These are phyloP conservation scores for Drosophila jambulina DNA, from an alignment of 1,140 invertebrate species.

Conservation along the genomic window DNA sequence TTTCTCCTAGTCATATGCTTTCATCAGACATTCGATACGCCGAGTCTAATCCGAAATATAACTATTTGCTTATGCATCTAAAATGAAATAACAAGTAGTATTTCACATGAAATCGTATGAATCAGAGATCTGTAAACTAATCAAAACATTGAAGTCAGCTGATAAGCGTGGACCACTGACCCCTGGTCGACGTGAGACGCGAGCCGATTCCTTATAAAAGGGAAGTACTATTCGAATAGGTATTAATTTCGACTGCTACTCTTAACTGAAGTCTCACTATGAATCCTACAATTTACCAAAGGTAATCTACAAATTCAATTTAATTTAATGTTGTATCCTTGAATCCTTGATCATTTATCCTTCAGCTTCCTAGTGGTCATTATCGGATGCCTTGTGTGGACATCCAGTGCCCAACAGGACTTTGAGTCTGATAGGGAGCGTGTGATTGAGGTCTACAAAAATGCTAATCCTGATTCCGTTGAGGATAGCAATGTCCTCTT, in stretches of 20 bases:
- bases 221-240: not conserved
- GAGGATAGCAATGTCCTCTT: not conserved
- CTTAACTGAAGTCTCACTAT: not conserved
- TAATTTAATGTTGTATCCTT: not conserved
- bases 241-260: not conserved
- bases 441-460: not conserved
- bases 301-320: accelerated
- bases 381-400: not conserved
- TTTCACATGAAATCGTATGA: too few species aligned
- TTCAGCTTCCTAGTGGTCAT: not conserved
- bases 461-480: not conserved
- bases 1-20: too few species aligned
- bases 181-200: too few species aligned
- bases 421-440: not conserved
- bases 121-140: too few species aligned
- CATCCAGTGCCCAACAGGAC: not conserved
- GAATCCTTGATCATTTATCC: too few species aligned
- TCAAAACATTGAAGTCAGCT: too few species aligned
- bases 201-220: not conserved
- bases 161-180: too few species aligned
- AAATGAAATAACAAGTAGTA: not conserved
- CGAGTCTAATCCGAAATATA: too few species aligned
- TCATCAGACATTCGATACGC: too few species aligned
- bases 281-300: not conserved
- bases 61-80: not conserved